Evolutionary conservation across 1,140 invertebrate genomes (phyloP).

Genomic region (Macrostomum lignano): DNA sequence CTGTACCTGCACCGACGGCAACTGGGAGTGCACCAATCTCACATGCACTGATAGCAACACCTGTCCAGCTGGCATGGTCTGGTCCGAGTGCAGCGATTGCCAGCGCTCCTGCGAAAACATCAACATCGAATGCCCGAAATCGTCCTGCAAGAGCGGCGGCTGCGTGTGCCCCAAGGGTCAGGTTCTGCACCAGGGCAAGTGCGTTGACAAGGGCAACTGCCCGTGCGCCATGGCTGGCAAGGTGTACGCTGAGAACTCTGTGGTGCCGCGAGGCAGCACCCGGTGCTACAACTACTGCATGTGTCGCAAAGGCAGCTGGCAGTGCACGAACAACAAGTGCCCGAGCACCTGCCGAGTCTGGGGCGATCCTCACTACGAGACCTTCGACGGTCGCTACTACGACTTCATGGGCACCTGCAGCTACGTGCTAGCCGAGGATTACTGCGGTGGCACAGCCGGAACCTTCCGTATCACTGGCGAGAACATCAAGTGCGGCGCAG

Average conservation of each 20-base stretch:
- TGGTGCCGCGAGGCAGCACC: neutral
- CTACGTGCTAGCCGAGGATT: slow-evolving; percentile 37
- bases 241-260: neutral
- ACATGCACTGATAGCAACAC: neutral
- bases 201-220: slow-evolving; percentile 6
- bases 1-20: slow-evolving; percentile 22
- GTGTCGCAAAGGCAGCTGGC: slow-evolving; percentile 15
- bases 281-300: slow-evolving; percentile 10
- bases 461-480: slow-evolving; percentile 6
- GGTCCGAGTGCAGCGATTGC: slow-evolving; percentile 7
- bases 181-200: slow-evolving; percentile 3
- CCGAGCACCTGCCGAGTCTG: slow-evolving; percentile 10
- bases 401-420: slow-evolving; percentile 55
- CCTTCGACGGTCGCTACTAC: slow-evolving; percentile 44
- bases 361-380: slow-evolving; percentile 37
- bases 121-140: slow-evolving; percentile 2
- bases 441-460: neutral
- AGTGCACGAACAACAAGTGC: slow-evolving; percentile 20
- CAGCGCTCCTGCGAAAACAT: slow-evolving; percentile 6
- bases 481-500: slow-evolving; percentile 8
- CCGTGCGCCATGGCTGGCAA: slow-evolving; percentile 3
- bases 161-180: slow-evolving; percentile 1
- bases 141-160: slow-evolving; percentile 1
- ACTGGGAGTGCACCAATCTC: neutral
- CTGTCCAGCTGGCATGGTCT: slow-evolving; percentile 3